Conservation (phyloP, 2,888 invertebrate species). For the Iphiclides podalirius region DNA sequence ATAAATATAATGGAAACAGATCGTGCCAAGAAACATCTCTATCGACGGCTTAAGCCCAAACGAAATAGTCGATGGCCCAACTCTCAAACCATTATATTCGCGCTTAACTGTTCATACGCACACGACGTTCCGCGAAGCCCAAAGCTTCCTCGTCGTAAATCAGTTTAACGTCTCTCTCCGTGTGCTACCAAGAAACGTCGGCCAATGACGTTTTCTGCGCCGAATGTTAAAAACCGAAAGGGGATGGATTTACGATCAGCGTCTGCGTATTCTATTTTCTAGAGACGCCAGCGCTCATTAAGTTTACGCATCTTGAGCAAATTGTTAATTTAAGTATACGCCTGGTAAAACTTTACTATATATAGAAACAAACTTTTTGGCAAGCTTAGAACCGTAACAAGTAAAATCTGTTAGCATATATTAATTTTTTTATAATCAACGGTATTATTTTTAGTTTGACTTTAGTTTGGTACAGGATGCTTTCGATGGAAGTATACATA, state of each 20-base stretch:
- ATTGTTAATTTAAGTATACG: too few species aligned
- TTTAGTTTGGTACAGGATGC: too few species aligned
- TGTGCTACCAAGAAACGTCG: conserved; percentile 42
- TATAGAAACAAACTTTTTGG: too few species aligned
- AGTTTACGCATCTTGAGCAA: too few species aligned
- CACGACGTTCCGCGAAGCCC: conserved; percentile 19
- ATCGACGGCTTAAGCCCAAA: neutral
- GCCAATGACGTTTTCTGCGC: conserved; percentile 21
- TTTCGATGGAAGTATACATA: too few species aligned
- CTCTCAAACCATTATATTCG: conserved; percentile 13
- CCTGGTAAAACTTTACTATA: too few species aligned
- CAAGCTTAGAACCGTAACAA: too few species aligned
- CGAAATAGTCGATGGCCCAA: neutral
- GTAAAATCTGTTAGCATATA: too few species aligned
- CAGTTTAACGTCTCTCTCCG: conserved; percentile 51
- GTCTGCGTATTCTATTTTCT: conserved; percentile 18
- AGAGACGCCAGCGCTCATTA: neutral
- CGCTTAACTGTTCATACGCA: conserved; percentile 15
- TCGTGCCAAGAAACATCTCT: too few species aligned
- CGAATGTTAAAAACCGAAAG: conserved; percentile 22
- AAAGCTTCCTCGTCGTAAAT: conserved; percentile 55
- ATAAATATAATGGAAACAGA: too few species aligned
- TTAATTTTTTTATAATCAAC: too few species aligned
- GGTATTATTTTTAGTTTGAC: too few species aligned
- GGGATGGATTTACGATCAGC: conserved; percentile 9